A percentile compares a stretch with the other conserved stretches of the same genome.
Evolutionary conservation across 2,113 vertebrate species (phyloP).

Genomic region (Chrysemys picta): DNA sequence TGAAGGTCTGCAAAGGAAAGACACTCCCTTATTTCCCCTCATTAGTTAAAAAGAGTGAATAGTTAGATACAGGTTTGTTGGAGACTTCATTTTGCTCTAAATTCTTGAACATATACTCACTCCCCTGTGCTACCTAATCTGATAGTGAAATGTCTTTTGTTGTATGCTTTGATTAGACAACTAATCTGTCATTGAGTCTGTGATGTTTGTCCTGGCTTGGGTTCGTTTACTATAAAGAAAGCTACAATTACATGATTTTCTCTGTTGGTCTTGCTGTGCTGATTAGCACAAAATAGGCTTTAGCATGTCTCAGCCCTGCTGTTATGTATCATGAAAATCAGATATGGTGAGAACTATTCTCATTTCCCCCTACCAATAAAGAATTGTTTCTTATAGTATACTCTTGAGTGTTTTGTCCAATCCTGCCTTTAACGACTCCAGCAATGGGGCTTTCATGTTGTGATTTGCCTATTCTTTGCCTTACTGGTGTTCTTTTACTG

Average conservation of each 20-base stretch:
- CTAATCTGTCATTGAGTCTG: background rate
- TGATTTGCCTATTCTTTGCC: rapidly evolving
- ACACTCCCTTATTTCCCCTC: background rate
- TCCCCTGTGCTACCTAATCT: background rate
- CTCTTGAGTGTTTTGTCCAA: background rate
- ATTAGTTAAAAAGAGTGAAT: background rate
- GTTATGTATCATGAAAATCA: background rate
- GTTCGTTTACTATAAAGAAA: conserved; percentile 25
- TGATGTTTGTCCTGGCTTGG: conserved; percentile 3
- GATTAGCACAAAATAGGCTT: conserved; percentile 32
- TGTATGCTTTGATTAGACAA: background rate
- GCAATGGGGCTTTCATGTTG: background rate
- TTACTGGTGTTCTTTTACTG: background rate
- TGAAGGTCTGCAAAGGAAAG: background rate
- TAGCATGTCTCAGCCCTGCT: background rate
- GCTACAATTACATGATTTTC: conserved; percentile 1
- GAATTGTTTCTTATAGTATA: background rate
- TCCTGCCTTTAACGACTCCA: background rate
- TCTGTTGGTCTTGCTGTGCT: background rate
- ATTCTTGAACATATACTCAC: background rate
- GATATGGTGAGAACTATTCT: conserved; percentile 41
- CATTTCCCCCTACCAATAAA: background rate
- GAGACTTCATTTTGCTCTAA: background rate
- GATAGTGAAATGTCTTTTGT: background rate
- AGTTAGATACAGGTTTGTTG: background rate